Evolutionary conservation across 2,113 vertebrate species (phyloP).

Genomic region (Callorhinus ursinus): DNA sequence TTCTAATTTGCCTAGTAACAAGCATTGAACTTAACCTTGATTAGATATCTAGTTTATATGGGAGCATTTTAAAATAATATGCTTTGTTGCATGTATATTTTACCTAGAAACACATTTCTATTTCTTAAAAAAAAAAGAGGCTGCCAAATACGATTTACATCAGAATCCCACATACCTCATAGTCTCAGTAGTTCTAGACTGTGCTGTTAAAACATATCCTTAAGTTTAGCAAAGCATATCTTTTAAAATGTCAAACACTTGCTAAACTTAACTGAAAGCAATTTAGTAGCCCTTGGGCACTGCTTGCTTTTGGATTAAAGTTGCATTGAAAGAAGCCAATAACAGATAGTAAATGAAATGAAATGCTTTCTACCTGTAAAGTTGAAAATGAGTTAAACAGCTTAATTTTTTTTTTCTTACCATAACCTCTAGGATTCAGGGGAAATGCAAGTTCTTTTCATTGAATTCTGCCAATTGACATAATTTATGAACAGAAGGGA

Average conservation of each 20-base stretch:
- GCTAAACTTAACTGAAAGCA: constrained; percentile 20
- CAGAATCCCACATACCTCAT: not conserved
- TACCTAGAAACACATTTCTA: not conserved
- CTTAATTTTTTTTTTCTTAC: not conserved
- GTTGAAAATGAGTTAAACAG: not conserved
- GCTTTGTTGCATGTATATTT: not conserved
- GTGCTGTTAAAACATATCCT: not conserved
- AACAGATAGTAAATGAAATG: not conserved
- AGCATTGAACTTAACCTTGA: not conserved
- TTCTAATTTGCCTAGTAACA: not conserved
- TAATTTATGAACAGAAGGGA: not conserved
- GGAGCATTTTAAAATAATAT: not conserved
- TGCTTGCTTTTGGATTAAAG: not conserved
- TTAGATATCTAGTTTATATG: not conserved
- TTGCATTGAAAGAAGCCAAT: not conserved
- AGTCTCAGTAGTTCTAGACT: not conserved
- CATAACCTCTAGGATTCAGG: not conserved
- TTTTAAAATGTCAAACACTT: constrained; percentile 43
- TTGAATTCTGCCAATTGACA: not conserved
- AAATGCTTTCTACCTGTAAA: not conserved
- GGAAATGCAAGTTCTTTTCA: not conserved
- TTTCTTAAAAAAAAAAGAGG: not conserved
- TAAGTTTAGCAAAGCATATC: not conserved
- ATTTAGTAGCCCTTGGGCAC: not conserved
- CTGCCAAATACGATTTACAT: not conserved